These are phyloP conservation scores for Delia radicum DNA, from an alignment of 1,140 invertebrate genomes.

Conservation along the genomic window DNA sequence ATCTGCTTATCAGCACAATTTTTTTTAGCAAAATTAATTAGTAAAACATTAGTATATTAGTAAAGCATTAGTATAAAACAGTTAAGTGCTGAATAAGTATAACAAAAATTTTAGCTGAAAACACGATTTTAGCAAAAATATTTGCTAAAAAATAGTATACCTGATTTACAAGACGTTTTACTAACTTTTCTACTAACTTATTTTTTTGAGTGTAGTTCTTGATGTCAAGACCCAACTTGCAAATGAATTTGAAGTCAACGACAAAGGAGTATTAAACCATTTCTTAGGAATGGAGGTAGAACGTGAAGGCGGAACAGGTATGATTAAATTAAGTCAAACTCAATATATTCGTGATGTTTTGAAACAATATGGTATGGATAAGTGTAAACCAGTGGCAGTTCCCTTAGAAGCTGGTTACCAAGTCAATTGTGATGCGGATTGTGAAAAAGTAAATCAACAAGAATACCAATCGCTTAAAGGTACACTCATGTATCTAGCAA, in stretches of 20 bases:
- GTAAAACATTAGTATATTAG: no score
- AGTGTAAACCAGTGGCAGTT: not conserved
- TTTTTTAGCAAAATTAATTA: no score
- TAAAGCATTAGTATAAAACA: no score
- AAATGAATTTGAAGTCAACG: not conserved
- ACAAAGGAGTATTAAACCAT: not conserved
- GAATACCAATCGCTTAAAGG: conserved; percentile 24
- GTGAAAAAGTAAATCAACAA: not conserved
- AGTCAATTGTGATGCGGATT: not conserved
- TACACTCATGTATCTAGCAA: conserved; percentile 5
- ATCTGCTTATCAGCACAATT: no score
- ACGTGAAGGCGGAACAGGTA: not conserved
- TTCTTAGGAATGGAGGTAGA: not conserved
- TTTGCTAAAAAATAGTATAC: no score
- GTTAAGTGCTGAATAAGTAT: no score
- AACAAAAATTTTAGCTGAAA: no score
- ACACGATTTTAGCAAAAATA: no score
- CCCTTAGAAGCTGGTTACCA: not conserved
- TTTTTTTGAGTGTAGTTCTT: no score
- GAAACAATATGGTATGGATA: conserved; percentile 26
- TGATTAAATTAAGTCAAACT: not conserved
- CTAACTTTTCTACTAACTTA: no score
- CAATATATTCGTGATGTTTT: conserved; percentile 41
- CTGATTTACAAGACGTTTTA: no score
- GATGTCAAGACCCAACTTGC: conserved; percentile 33